Conservation (phyloP, 2,797 vertebrate species). For the Potorous gilbertii region DNA sequence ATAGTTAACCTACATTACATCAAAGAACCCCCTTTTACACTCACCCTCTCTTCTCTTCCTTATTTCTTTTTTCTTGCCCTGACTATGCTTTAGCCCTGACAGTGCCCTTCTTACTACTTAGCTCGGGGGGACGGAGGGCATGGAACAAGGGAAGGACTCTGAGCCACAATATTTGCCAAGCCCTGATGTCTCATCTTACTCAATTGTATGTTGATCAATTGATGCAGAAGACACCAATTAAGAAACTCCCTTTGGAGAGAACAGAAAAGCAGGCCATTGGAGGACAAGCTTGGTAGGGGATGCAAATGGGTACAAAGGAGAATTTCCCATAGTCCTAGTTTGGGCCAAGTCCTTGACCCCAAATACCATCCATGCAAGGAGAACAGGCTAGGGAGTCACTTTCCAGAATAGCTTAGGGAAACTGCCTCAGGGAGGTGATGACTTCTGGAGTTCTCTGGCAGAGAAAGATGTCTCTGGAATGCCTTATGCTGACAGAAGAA, state of each 20-base stretch:
- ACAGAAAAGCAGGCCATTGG: accelerated
- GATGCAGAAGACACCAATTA: not conserved
- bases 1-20: accelerated
- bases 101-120: not conserved
- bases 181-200: not conserved
- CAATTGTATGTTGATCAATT: not conserved
- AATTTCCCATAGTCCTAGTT: not conserved
- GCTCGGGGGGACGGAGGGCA: too few species aligned
- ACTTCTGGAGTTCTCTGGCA: accelerated
- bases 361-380: not conserved
- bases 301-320: not conserved
- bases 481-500: not conserved
- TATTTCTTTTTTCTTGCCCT: too few species aligned
- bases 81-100: not conserved
- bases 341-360: not conserved
- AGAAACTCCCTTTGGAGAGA: accelerated
- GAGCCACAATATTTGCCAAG: not conserved
- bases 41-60: not conserved
- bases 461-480: not conserved
- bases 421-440: accelerated
- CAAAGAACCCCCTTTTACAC: not conserved
- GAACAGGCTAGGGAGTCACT: not conserved
- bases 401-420: not conserved
- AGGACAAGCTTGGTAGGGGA: accelerated
- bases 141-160: not conserved